Evolutionary conservation across 2,113 vertebrate genomes (phyloP), one percentile per base, ranked within the genome.

Genomic region (Rhinichthys klamathensis): DNA sequence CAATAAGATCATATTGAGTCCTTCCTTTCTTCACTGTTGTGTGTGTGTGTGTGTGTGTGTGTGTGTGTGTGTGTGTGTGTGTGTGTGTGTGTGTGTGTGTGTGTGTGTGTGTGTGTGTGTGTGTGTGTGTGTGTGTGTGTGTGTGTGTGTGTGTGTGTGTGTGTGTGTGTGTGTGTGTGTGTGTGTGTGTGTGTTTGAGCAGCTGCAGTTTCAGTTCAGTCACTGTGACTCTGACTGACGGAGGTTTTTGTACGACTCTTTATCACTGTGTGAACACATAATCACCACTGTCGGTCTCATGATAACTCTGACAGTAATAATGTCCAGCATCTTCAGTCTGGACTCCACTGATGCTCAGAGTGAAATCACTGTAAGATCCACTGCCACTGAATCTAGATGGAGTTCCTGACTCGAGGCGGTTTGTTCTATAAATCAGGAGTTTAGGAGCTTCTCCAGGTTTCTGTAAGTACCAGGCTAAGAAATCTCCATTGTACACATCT

Each of bases 321-420:
- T n/a, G 23, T 61, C 3, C n/a, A 61, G 13, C 27, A 65, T 65
- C 61, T 65, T 65, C 61, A 65, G 61, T 65, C 61, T 65, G 61
- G 61, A 65, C 61, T 65, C 61, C 61, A 65, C 61, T 65, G 61
- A 65, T 65, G 61, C 27, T 65, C 61, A 65, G 27, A 65, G 13
- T 30, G 27, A 63, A 63, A 63, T 63, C 61, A 30, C 25, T 63
- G 3, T 25, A 15, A 63, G 61, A 63, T 63, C 25, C 25, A 15
- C 61, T 63, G 25, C 61, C 61, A 15, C 25, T 63, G 61, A 63
- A 30, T 63, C 61, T 63, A 63, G 61, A 63, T 63, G 61, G 61
- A 63, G 61, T 63, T 63, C 61, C 61, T 30, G 25, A 30, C 25
- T 63, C 12, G 0, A 0, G 61, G 2, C 32, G 2, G 0, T 0